These are phyloP conservation scores for Cyclophora albipunctata DNA, from an alignment of 2,888 invertebrate genomes.

Conservation along the genomic window DNA sequence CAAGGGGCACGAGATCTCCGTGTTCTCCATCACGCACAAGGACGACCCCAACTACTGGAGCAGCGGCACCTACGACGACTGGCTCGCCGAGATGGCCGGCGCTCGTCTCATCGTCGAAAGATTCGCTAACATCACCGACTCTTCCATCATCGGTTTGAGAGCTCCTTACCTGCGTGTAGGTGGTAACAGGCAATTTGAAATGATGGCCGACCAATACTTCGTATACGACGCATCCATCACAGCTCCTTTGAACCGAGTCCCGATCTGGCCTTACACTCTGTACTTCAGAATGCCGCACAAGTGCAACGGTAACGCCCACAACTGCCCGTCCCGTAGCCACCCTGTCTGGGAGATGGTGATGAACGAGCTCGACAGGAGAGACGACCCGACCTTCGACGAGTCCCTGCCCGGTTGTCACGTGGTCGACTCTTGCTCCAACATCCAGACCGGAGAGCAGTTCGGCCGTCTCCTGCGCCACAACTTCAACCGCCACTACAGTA, in stretches of 20 bases:
- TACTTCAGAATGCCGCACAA: constrained; percentile 98
- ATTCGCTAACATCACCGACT: constrained; percentile 94
- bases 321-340: constrained; percentile 92
- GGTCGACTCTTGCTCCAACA: constrained; percentile 95
- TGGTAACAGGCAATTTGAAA: constrained; percentile 95
- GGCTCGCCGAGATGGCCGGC: constrained; percentile 97
- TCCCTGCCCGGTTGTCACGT: constrained; percentile 95
- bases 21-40: constrained; percentile 94
- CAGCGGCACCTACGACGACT: constrained; percentile 90
- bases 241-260: constrained; percentile 89
- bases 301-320: constrained; percentile 95
- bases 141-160: constrained; percentile 90
- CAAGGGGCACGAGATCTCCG: constrained; percentile 92
- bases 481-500: constrained; percentile 94
- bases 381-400: constrained; percentile 95
- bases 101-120: constrained; percentile 89
- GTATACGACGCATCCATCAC: constrained; percentile 96
- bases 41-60: constrained; percentile 94
- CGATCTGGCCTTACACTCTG: constrained; percentile 97
- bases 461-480: constrained; percentile 92
- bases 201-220: constrained; percentile 97
- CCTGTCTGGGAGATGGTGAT: constrained; percentile 98
- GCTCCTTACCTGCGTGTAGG: constrained; percentile 93
- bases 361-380: constrained; percentile 95
- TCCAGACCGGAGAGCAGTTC: constrained; percentile 93